Percentiles rank a stretch among this genome's conserved stretches.
Conservation (phyloP, 2,888 invertebrate species). For the Julus scandinavius region DNA sequence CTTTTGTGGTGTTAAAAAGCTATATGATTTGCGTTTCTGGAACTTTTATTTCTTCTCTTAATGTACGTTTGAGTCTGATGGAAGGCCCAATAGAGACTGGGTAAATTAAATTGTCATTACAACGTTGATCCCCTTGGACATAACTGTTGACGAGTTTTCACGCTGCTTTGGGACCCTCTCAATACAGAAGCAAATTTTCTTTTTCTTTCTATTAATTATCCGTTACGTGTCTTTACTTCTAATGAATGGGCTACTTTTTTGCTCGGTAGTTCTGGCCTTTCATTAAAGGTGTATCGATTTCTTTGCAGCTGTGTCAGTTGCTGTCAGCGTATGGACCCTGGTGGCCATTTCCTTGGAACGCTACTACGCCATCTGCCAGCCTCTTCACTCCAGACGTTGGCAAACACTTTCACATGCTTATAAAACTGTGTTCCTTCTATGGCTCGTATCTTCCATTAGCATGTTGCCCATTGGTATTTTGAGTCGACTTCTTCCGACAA, state of each 20-base stretch:
- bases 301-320: conserved; percentile 81
- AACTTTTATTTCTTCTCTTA: too few species aligned
- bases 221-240: neutral
- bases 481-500: conserved; percentile 73
- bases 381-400: conserved; percentile 83
- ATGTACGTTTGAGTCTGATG: too few species aligned
- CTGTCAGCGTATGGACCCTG: conserved; percentile 84
- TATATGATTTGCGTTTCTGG: too few species aligned
- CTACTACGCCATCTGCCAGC: conserved; percentile 86
- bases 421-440: conserved; percentile 79
- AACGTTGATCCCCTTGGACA: neutral
- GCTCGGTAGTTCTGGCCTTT: neutral
- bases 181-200: neutral
- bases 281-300: neutral
- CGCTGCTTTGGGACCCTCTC: too few species aligned
- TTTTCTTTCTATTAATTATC: neutral
- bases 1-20: too few species aligned
- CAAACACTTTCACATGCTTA: conserved; percentile 85
- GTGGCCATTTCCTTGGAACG: conserved; percentile 86
- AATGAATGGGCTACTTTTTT: neutral
- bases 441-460: conserved; percentile 75
- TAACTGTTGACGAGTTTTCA: neutral
- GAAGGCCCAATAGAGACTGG: neutral
- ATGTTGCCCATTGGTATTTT: conserved; percentile 77
- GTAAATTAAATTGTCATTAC: neutral